A percentile compares a stretch with the other conserved stretches of the same genome.
Evolutionary conservation across 2,888 invertebrate genomes (phyloP).

Genomic region (Myopa testacea): DNA sequence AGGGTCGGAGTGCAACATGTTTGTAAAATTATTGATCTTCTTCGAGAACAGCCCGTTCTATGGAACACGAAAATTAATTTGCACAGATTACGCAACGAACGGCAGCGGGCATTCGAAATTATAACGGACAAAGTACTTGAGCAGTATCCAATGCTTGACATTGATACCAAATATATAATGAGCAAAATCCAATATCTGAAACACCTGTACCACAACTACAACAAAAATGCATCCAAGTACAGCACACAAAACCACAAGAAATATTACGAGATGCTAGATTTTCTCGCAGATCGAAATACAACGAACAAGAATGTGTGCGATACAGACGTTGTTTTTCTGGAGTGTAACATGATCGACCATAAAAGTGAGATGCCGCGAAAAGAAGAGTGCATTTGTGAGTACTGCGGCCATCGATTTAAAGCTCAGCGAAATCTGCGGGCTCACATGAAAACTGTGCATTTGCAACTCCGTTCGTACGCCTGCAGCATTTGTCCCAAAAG

Average conservation of each 20-base stretch:
- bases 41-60: conserved; percentile 15
- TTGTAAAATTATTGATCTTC: conserved; percentile 6
- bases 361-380: background rate
- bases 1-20: conserved; percentile 1
- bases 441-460: conserved; percentile 18
- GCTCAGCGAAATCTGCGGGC: background rate
- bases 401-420: conserved; percentile 16
- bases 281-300: background rate
- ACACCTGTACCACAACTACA: conserved; percentile 6
- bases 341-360: background rate
- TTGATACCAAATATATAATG: conserved; percentile 15
- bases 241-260: conserved; percentile 9
- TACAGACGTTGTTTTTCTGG: background rate
- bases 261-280: conserved; percentile 13
- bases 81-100: conserved; percentile 2
- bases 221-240: background rate
- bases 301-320: background rate
- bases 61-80: conserved; percentile 12
- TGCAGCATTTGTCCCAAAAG: conserved; percentile 11
- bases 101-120: background rate
- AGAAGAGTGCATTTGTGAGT: conserved; percentile 26
- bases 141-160: background rate
- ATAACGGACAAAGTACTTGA: background rate
- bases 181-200: conserved; percentile 13
- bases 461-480: conserved; percentile 18